Percentiles rank a stretch among this genome's conserved stretches.
Evolutionary conservation across 2,113 vertebrate genomes (phyloP).

Genomic region (Danio rerio): DNA sequence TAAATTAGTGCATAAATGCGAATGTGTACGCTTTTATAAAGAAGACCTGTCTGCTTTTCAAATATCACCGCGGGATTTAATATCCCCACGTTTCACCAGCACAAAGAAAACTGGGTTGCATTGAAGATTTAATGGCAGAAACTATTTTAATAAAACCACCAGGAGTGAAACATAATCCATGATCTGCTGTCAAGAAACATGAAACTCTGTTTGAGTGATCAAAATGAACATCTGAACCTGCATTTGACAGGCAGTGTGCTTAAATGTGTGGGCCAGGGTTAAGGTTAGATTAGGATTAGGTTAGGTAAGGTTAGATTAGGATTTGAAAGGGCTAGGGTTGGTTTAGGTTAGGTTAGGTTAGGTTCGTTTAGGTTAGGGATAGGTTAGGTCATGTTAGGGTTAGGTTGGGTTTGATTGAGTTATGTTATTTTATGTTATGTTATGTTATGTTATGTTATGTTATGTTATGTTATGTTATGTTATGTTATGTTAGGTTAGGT

Average conservation of each 20-base stretch:
- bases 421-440: no score
- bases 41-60: slow-evolving; percentile 32
- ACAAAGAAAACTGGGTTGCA: slow-evolving; percentile 15
- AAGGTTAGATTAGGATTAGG: no score
- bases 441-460: no score
- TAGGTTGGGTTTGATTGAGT: no score
- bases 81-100: background rate
- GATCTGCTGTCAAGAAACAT: slow-evolving; percentile 35
- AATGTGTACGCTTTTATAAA: slow-evolving; percentile 54
- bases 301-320: no score
- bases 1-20: slow-evolving; percentile 68
- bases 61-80: slow-evolving; percentile 10
- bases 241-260: slow-evolving; percentile 35
- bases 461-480: no score
- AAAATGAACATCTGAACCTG: slow-evolving; percentile 26
- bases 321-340: no score
- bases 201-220: slow-evolving; percentile 18
- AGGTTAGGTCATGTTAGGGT: no score
- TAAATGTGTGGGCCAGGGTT: no score
- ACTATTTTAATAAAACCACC: slow-evolving; percentile 25
- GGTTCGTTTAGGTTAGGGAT: no score
- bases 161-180: slow-evolving; percentile 20
- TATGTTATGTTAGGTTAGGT: no score
- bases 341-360: no score
- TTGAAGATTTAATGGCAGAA: slow-evolving; percentile 38